Conservation (phyloP, 2,888 invertebrate species). For the Ophonus ardosiacus region DNA sequence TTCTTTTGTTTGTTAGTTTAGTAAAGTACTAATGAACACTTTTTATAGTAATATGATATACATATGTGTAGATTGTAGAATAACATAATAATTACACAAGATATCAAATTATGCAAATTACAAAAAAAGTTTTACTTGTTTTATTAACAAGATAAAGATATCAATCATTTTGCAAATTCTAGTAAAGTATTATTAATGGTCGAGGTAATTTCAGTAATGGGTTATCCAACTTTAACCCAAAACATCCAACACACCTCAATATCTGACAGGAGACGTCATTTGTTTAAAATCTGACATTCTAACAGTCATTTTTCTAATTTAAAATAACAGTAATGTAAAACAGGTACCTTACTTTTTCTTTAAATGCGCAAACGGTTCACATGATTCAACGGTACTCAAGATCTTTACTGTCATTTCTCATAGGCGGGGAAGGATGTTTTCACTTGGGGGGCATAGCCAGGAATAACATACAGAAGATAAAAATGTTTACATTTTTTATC, state of each 20-base stretch:
- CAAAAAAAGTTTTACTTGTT: no score
- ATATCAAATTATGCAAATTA: no score
- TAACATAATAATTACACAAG: no score
- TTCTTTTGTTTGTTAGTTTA: not conserved
- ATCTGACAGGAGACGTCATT: not conserved
- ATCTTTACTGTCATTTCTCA: constrained; percentile 2
- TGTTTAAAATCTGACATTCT: not conserved
- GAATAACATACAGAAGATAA: not conserved
- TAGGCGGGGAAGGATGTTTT: not conserved
- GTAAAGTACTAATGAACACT: no score
- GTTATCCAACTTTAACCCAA: not conserved
- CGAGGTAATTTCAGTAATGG: not conserved
- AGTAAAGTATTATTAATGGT: not conserved
- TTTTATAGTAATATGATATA: no score
- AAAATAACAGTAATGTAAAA: constrained; percentile 15
- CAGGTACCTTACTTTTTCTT: not conserved
- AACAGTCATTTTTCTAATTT: not conserved
- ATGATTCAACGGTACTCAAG: constrained; percentile 14
- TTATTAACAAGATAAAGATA: no score
- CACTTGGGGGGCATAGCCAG: not conserved
- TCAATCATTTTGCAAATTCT: no score
- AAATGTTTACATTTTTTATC: not conserved
- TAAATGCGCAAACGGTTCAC: constrained; percentile 12
- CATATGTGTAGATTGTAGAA: no score
- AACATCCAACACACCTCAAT: not conserved